A percentile compares a stretch with the other conserved stretches of the same genome.
Conservation (phyloP, 2,888 invertebrate species). For the Baccha elongata region DNA sequence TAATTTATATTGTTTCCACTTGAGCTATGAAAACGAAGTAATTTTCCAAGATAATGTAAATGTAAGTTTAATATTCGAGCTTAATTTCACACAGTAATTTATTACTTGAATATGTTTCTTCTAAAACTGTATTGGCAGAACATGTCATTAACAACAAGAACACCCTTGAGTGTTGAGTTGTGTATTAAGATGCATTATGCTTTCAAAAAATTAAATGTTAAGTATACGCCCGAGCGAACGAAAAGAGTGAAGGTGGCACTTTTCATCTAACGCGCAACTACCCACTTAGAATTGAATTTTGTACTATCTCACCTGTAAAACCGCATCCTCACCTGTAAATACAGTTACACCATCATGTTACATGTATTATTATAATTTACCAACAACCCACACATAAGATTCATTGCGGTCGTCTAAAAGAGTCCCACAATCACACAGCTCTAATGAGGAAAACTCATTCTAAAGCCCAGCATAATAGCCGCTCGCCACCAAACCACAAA, state of each 20-base stretch:
- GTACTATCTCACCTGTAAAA: constrained; percentile 28
- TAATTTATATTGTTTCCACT: constrained; percentile 9
- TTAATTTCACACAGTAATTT: constrained; percentile 4
- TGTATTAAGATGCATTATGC: constrained; percentile 27
- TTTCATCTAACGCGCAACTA: background rate
- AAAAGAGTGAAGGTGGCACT: background rate
- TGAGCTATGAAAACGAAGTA: constrained; percentile 13
- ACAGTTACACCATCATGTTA: background rate
- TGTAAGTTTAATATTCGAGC: background rate
- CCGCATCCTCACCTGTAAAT: background rate
- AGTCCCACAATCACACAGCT: constrained; percentile 41
- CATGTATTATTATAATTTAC: constrained; percentile 3
- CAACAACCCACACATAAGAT: background rate
- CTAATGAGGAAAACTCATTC: constrained; percentile 63
- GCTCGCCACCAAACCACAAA: constrained; percentile 28
- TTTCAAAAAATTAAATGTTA: constrained; percentile 34
- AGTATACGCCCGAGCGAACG: constrained; percentile 45
- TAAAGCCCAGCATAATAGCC: constrained; percentile 50
- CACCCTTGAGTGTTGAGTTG: constrained; percentile 10
- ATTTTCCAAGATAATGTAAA: background rate
- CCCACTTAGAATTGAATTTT: background rate
- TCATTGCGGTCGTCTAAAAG: constrained; percentile 13
- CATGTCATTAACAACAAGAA: constrained; percentile 31
- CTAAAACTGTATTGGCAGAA: constrained; percentile 3
- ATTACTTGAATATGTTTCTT: constrained; percentile 25